Evolutionary conservation across 2,888 invertebrate species (phyloP).

Genomic region (Byasa hedistus): DNA sequence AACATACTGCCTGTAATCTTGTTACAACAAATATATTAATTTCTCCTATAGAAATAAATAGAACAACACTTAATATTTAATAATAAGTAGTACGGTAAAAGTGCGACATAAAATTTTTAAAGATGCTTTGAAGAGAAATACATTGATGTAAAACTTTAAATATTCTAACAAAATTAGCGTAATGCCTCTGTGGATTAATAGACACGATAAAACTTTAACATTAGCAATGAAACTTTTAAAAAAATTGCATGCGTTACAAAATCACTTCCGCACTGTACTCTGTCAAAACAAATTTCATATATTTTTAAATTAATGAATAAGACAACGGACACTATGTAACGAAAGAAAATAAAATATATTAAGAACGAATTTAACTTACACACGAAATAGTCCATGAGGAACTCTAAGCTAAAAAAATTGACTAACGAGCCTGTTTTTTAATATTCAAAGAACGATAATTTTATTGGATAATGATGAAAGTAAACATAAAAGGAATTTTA

Average conservation of each 20-base stretch:
- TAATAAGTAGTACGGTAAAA: neutral
- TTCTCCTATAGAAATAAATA: neutral
- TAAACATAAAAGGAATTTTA: too few relatives aligned
- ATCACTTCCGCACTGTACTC: neutral
- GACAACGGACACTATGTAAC: conserved; percentile 24
- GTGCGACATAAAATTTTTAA: neutral
- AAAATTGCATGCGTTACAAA: neutral
- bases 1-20: neutral
- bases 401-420: conserved; percentile 74
- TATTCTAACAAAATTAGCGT: neutral
- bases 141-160: neutral
- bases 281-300: neutral
- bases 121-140: neutral
- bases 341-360: conserved; percentile 27
- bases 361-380: conserved; percentile 37
- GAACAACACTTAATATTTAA: neutral
- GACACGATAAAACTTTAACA: neutral
- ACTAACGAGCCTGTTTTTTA: conserved; percentile 75
- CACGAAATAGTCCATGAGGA: conserved; percentile 52
- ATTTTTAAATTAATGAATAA: neutral
- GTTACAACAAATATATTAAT: neutral
- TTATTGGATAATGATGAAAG: neutral
- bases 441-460: neutral
- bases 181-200: neutral
- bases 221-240: neutral